Evolutionary conservation across 2,797 vertebrate species (phyloP).

Genomic region (Champsocephalus esox): DNA sequence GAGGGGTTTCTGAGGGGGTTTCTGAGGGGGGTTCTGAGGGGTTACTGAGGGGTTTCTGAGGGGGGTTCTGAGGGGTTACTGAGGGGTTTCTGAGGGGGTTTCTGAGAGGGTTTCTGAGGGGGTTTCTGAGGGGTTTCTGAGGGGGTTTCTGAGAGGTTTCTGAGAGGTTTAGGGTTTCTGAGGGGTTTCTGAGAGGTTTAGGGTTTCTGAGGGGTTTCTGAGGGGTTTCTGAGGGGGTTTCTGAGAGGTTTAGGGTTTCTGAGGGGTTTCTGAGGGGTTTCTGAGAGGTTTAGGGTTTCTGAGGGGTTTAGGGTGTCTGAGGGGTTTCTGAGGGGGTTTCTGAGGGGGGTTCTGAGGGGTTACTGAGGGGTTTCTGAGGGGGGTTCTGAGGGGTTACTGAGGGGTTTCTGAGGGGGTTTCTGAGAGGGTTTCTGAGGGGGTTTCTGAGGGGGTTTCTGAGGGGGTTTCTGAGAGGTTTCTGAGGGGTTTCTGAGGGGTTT

Average conservation of each 20-base stretch:
- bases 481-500: neutral
- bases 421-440: slow-evolving; percentile 47
- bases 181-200: too few relatives aligned
- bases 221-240: too few relatives aligned
- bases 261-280: too few relatives aligned
- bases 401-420: neutral
- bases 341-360: slow-evolving; percentile 11
- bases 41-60: too few relatives aligned
- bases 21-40: too few relatives aligned
- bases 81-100: slow-evolving; percentile 9
- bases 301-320: too few relatives aligned
- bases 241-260: too few relatives aligned
- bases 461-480: slow-evolving; percentile 29
- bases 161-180: too few relatives aligned
- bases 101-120: slow-evolving; percentile 9
- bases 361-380: neutral
- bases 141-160: slow-evolving; percentile 10
- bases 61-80: neutral
- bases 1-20: slow-evolving; percentile 24
- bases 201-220: too few relatives aligned
- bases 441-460: slow-evolving; percentile 23
- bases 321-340: neutral
- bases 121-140: slow-evolving; percentile 26
- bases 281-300: too few relatives aligned
- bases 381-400: neutral